Base-by-base conservation (phyloP, 2,888 invertebrate genomes). In the Athetis lepigone region DNA sequence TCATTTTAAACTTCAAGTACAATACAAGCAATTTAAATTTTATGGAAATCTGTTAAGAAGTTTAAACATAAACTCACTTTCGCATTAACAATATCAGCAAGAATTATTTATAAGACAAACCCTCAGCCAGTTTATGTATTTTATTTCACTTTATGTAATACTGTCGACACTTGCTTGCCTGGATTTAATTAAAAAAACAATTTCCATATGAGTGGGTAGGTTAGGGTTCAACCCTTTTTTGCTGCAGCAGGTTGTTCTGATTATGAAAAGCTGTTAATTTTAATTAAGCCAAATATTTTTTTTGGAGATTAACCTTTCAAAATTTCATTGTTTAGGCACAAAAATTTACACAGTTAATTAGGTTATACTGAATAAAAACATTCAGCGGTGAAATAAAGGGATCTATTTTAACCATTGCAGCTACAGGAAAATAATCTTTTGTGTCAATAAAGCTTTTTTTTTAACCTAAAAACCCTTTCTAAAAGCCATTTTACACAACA, bases 101-200 rank as follows among this genome's bases (percentile, higher is more conserved):
- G n/a, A 33, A 13, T 33, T 62, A 60, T 64, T 72, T 67, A 73
- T 64, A 52, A 67, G 61, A 64, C 61, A 16, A 47, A 68, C 43
- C 33, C 54, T 2, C 25, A 45, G 16, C 37, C 8, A 13, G 16
- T 56, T 52, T 13, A 56, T 58, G 25, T 29, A 60, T 46, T 70
- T 8, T 59, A 56, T 63, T 57, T 52, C 50, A 61, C 23, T 63
- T 69, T 18, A 23, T 19, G 16, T 58, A 43, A 63, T 56, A 61
- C 16, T 18, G 42, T 40, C 36, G 25, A 59, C 54, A 25, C 36
- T 77, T 55, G 21, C 51, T 9, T 59, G 36, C 3, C 40, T 8
- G 4, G 36, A 33, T 75, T 61, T 46, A 69, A 71, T 71, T 69
- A 52, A 62, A 75, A 9, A 59, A 33, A 45, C 40, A 43, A 51